Evolutionary conservation across 2,113 vertebrate genomes (phyloP).

Genomic region (Gallinago paraguaiae): DNA sequence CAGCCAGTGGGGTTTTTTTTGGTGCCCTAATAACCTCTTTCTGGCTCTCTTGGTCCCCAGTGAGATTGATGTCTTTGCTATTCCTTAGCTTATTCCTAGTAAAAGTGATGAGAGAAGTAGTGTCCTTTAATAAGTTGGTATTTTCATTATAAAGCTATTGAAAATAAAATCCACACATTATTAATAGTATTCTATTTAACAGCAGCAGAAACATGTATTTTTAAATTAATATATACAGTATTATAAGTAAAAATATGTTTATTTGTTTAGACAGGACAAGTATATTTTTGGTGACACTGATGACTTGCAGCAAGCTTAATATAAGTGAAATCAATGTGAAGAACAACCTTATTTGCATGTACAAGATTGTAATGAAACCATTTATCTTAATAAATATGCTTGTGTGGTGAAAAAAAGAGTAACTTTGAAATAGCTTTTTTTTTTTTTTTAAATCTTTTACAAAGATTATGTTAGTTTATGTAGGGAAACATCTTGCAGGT

Average conservation of each 20-base stretch:
- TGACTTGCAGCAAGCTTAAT: not conserved
- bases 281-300: not conserved
- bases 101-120: not conserved
- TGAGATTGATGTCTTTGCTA: not conserved
- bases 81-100: not conserved
- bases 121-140: not conserved
- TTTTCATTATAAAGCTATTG: not conserved
- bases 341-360: not conserved
- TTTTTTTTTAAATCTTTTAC: not conserved
- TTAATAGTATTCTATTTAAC: not conserved
- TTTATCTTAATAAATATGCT: not conserved
- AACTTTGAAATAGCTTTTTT: not conserved
- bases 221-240: not conserved
- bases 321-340: not conserved
- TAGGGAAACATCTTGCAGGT: not conserved
- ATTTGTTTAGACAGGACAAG: not conserved
- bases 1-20: not conserved
- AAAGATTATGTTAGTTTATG: not conserved
- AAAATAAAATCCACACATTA: not conserved
- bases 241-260: not conserved
- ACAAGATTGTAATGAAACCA: not conserved
- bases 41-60: not conserved
- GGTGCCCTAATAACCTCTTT: not conserved
- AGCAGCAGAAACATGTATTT: not conserved
- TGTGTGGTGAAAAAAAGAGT: not conserved